These are phyloP conservation scores for Chloroclysta siterata DNA, from an alignment of 2,888 invertebrate species.

Conservation along the genomic window DNA sequence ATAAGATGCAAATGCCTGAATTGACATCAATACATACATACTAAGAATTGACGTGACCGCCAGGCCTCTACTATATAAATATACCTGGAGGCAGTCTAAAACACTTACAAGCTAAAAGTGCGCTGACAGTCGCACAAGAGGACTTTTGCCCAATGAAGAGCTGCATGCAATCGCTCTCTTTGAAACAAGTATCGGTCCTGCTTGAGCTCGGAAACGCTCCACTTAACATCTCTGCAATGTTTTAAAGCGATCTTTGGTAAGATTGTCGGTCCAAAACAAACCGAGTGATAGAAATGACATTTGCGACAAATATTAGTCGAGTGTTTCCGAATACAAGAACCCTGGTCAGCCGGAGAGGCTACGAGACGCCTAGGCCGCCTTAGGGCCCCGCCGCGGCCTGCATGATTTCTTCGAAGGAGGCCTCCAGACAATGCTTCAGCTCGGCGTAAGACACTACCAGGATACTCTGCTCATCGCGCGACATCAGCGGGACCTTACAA, in stretches of 20 bases:
- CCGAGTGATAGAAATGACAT: no score
- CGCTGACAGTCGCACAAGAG: not conserved
- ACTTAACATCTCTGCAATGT: not conserved
- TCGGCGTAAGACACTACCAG: conserved; percentile 98
- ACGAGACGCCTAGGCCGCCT: not conserved
- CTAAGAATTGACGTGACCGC: not conserved
- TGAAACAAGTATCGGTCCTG: no score
- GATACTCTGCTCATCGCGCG: conserved; percentile 98
- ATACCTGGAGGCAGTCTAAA: not conserved
- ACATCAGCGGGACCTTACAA: conserved; percentile 94
- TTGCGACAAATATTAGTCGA: not conserved
- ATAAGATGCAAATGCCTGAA: not conserved
- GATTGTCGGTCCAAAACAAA: not conserved
- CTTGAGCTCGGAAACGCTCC: not conserved
- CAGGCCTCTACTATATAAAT: not conserved
- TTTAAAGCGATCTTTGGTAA: not conserved
- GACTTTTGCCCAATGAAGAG: not conserved
- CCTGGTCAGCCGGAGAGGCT: no score
- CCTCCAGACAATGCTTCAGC: conserved; percentile 96
- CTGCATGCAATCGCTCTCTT: no score
- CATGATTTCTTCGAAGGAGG: conserved; percentile 93
- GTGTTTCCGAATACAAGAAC: not conserved
- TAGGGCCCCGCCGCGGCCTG: conserved; percentile 61
- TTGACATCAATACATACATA: not conserved
- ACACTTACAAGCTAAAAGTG: not conserved